A percentile compares a stretch with the other conserved stretches of the same genome.
phyloP scores from a whole-genome alignment of 2,888 invertebrate genomes.

The Norana najaformis region DNA sequence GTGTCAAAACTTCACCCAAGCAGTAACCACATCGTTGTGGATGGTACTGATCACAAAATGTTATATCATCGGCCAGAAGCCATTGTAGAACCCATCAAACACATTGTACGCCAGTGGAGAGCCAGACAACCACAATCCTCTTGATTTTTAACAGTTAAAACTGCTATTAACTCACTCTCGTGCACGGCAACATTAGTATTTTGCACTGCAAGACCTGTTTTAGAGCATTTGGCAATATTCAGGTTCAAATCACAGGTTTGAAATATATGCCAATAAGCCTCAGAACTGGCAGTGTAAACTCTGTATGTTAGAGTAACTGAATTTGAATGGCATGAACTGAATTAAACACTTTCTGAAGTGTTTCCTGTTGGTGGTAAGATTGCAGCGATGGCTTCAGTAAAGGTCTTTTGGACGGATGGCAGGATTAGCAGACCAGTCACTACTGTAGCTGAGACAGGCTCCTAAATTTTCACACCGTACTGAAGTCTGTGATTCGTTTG shows the following conservation, averaged over 20 bases:
- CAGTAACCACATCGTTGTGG: conserved; percentile 57
- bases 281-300: no score
- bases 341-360: no score
- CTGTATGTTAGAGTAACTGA: background rate
- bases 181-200: background rate
- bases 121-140: conserved; percentile 16
- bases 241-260: no score
- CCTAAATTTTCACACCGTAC: background rate
- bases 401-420: no score
- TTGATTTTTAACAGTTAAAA: background rate
- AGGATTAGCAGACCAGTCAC: background rate
- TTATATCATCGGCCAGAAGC: conserved; percentile 52
- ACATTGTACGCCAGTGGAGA: conserved; percentile 39
- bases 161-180: background rate
- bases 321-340: background rate
- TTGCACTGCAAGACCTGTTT: background rate
- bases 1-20: conserved; percentile 50
- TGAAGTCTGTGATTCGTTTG: background rate
- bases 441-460: background rate
- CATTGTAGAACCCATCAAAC: conserved; percentile 53
- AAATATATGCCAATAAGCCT: background rate
- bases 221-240: no score
- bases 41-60: conserved; percentile 58
- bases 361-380: no score
- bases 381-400: no score